Percentiles rank a stretch among this genome's conserved stretches.
Evolutionary conservation across 2,797 vertebrate species (phyloP).

Genomic region (Australoheros facetus): DNA sequence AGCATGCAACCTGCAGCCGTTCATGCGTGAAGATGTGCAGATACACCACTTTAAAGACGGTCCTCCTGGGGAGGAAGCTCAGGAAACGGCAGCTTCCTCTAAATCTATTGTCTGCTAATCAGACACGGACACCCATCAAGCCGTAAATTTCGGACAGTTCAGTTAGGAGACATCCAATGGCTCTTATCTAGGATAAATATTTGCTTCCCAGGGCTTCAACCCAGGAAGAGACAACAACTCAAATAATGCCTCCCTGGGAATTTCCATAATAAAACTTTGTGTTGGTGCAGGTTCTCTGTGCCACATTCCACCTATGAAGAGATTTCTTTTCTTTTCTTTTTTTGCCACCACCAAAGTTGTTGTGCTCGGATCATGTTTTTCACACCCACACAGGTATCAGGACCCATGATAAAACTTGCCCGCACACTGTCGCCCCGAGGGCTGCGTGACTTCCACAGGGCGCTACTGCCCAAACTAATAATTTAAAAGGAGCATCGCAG

Average conservation of each 20-base stretch:
- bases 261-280: slow-evolving; percentile 48
- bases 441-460: slow-evolving; percentile 70
- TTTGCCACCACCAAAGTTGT: not conserved
- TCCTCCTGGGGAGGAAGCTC: slow-evolving; percentile 1
- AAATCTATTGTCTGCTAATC: slow-evolving; percentile 21
- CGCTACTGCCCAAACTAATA: slow-evolving; percentile 59
- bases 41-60: slow-evolving; percentile 1
- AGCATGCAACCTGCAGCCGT: slow-evolving; percentile 23
- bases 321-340: not conserved
- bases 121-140: slow-evolving; percentile 30
- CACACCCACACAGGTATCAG: slow-evolving; percentile 50
- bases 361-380: slow-evolving; percentile 4
- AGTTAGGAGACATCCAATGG: slow-evolving; percentile 48
- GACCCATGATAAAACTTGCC: slow-evolving; percentile 69
- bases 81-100: slow-evolving; percentile 57
- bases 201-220: slow-evolving; percentile 64
- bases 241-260: slow-evolving; percentile 41
- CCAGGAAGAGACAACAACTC: slow-evolving; percentile 48
- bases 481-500: slow-evolving; percentile 68
- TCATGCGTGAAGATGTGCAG: slow-evolving; percentile 8
- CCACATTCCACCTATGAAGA: not conserved
- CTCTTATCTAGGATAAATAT: slow-evolving; percentile 79
- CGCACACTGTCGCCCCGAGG: slow-evolving; percentile 51
- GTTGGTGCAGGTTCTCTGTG: not conserved
- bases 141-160: slow-evolving; percentile 64